phyloP scores from a whole-genome alignment of 2,113 vertebrate genomes.

The Chaenogobius annularis region DNA sequence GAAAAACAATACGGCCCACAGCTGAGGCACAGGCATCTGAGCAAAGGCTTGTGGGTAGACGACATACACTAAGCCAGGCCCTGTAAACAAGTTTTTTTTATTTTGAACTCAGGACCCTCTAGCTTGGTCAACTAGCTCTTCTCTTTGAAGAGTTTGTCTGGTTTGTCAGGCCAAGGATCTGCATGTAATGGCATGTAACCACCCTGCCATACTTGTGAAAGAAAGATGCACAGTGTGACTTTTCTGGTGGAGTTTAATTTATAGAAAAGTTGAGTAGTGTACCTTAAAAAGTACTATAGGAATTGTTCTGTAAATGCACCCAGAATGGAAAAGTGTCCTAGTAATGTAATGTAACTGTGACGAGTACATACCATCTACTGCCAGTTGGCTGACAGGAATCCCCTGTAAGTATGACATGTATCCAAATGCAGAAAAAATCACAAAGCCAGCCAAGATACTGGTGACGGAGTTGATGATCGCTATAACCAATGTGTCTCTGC shows the following conservation, averaged over 20 bases:
- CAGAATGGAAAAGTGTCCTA: background rate
- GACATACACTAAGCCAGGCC: slow-evolving; percentile 76
- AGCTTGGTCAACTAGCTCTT: background rate
- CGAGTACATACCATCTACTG: slow-evolving; percentile 73
- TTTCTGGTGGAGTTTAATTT: background rate
- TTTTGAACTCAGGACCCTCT: background rate
- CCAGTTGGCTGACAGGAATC: slow-evolving; percentile 69
- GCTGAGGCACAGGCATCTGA: slow-evolving; percentile 76
- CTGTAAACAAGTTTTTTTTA: slow-evolving; percentile 39
- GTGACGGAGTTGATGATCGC: slow-evolving; percentile 75
- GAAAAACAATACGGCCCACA: slow-evolving; percentile 79
- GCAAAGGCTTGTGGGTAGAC: slow-evolving; percentile 81
- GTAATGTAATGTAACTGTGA: background rate
- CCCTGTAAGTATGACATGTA: slow-evolving; percentile 80
- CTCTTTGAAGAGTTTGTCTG: background rate
- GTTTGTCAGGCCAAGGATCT: background rate
- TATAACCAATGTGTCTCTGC: slow-evolving; percentile 76
- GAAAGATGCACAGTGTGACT: background rate
- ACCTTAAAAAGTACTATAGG: background rate
- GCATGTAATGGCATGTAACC: too few species aligned
- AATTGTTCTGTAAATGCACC: background rate
- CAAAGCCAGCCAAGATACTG: slow-evolving; percentile 78
- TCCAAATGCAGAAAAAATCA: slow-evolving; percentile 81
- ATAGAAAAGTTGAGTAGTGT: background rate
- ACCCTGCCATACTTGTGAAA: background rate